These are phyloP conservation scores for Bos javanicus DNA, from an alignment of 2,113 vertebrate species.

Conservation along the genomic window DNA sequence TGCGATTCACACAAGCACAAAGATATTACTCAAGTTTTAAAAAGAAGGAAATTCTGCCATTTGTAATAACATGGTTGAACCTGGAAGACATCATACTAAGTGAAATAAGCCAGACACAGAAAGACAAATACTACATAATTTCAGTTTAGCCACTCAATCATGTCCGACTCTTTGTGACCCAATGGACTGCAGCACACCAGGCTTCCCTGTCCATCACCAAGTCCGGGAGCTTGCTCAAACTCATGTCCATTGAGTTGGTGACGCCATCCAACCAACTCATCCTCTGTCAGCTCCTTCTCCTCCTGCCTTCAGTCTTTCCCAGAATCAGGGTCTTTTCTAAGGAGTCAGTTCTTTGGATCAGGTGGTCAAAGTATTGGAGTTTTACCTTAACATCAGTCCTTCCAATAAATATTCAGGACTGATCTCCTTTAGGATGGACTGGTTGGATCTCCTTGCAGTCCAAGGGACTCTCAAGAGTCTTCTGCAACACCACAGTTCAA, in stretches of 20 bases:
- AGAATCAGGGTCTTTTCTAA: neutral
- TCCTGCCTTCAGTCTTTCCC: neutral
- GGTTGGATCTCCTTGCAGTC: neutral
- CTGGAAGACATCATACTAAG: neutral
- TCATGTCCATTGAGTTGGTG: neutral
- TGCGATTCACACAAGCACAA: neutral
- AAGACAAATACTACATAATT: neutral
- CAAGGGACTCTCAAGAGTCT: neutral
- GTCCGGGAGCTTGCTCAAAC: neutral
- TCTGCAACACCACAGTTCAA: neutral
- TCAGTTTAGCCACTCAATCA: neutral
- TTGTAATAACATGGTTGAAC: neutral
- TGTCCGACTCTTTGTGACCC: neutral
- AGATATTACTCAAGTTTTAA: neutral
- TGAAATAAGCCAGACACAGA: neutral
- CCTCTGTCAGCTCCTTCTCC: neutral
- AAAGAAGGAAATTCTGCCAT: neutral
- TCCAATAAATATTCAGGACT: neutral
- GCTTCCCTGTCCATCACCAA: neutral
- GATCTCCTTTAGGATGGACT: neutral
- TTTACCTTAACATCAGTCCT: neutral
- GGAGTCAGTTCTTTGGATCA: neutral
- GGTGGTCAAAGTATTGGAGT: neutral
- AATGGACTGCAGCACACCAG: neutral
- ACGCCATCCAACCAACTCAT: neutral